phyloP scores from a whole-genome alignment of 1,140 invertebrate species.

The Trissolcus basalis region DNA sequence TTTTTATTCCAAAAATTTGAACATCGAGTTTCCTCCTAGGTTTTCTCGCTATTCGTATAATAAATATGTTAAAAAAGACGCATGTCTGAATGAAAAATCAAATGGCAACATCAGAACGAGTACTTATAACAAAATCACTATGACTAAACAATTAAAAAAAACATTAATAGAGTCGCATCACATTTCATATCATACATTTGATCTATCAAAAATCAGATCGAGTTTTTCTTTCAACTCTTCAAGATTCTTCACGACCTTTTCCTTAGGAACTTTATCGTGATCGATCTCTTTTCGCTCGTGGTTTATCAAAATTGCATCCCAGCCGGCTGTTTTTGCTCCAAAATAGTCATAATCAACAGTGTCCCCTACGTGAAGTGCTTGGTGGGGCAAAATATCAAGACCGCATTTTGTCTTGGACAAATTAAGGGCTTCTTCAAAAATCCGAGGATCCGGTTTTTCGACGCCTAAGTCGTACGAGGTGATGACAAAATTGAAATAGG shows the following conservation, averaged over 20 bases:
- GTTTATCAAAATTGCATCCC: conserved; percentile 83
- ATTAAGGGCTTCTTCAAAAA: conserved; percentile 84
- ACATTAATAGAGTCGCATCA: too few relatives aligned
- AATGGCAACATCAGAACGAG: too few relatives aligned
- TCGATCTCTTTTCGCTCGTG: conserved; percentile 56
- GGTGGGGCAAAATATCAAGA: conserved; percentile 72
- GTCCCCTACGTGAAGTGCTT: conserved; percentile 91
- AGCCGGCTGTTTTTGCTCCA: conserved; percentile 84
- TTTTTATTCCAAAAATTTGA: conserved; percentile 3
- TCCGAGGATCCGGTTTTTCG: conserved; percentile 84
- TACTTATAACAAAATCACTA: too few relatives aligned
- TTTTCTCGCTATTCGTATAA: too few relatives aligned
- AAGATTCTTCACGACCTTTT: conserved; percentile 58
- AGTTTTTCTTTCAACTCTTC: conserved; percentile 62
- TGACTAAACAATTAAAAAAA: conserved; percentile 3
- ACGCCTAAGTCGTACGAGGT: conserved; percentile 84
- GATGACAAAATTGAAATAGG: conserved; percentile 88
- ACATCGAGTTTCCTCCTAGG: too few relatives aligned
- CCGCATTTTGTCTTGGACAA: conserved; percentile 63
- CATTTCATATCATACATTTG: too few relatives aligned
- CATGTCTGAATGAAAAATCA: too few relatives aligned
- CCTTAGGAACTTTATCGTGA: conserved; percentile 21
- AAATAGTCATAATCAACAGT: conserved; percentile 84
- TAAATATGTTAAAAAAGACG: too few relatives aligned
- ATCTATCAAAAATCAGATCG: background rate